Conservation (phyloP, 2,113 vertebrate genomes). For the Anser brachyrhynchus region DNA sequence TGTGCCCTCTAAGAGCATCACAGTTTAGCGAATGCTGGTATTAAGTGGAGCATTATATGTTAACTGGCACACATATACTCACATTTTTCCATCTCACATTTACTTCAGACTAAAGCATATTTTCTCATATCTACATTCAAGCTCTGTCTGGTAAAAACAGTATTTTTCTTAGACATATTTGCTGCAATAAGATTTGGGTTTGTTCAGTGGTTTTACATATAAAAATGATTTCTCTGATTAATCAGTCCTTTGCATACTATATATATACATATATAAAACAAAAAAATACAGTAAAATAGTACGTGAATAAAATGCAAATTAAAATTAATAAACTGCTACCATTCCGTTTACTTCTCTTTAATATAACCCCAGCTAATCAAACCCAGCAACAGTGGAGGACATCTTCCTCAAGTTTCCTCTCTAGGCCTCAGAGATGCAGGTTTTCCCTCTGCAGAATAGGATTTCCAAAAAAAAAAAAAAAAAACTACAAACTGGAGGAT, state of each 20-base stretch:
- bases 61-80: neutral
- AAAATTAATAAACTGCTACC: slow-evolving; percentile 34
- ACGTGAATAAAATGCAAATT: slow-evolving; percentile 27
- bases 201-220: neutral
- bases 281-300: slow-evolving; percentile 24
- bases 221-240: neutral
- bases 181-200: neutral
- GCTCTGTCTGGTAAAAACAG: slow-evolving; percentile 23
- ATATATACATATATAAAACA: slow-evolving; percentile 28
- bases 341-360: slow-evolving; percentile 31
- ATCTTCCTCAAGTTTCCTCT: neutral
- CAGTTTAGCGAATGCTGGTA: neutral
- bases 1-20: neutral
- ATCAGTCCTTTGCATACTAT: slow-evolving; percentile 2
- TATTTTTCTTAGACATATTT: neutral
- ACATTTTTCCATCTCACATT: neutral
- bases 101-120: neutral
- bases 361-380: neutral
- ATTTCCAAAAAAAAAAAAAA: neutral
- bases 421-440: neutral
- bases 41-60: neutral
- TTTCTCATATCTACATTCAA: slow-evolving; percentile 3
- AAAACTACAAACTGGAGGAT: neutral
- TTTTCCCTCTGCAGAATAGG: neutral
- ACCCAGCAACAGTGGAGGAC: neutral